phyloP scores from a whole-genome alignment of 2,888 invertebrate species.

The Ariolimax columbianus region DNA sequence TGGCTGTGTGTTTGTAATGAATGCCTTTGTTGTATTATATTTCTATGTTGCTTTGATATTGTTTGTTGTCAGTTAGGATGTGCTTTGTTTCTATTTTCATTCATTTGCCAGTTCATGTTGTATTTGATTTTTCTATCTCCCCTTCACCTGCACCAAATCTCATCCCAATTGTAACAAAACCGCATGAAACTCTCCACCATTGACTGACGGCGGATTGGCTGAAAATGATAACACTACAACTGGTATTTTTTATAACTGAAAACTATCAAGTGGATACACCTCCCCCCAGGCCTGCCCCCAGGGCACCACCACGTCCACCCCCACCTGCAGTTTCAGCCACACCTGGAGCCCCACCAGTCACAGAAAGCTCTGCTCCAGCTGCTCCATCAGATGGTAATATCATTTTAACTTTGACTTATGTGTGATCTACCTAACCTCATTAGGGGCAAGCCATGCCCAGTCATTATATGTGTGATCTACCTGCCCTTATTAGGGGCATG shows the following conservation, averaged over 20 bases:
- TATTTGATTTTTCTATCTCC: not conserved
- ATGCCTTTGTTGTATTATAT: too few relatives aligned
- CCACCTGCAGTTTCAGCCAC: slow-evolving; percentile 16
- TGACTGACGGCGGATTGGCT: not conserved
- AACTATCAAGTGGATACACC: not conserved
- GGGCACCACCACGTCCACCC: slow-evolving; percentile 28
- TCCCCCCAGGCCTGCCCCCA: not conserved
- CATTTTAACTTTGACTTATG: not conserved
- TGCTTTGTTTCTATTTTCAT: not conserved
- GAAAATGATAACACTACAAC: not conserved
- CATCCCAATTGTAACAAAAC: not conserved
- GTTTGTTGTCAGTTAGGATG: not conserved
- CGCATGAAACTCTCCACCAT: not conserved
- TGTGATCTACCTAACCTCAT: too few relatives aligned
- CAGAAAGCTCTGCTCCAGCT: too few relatives aligned
- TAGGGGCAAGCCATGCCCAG: too few relatives aligned
- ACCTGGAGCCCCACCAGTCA: not conserved
- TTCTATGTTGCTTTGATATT: not conserved
- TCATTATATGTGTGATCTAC: not conserved
- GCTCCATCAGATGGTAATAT: slow-evolving; percentile 8
- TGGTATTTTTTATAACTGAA: not conserved
- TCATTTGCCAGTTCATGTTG: too few relatives aligned
- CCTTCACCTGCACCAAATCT: not conserved
- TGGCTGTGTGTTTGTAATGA: too few relatives aligned
- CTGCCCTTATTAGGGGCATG: too few relatives aligned